Conservation (phyloP, 2,113 vertebrate species). For the Centropus unirufus region DNA sequence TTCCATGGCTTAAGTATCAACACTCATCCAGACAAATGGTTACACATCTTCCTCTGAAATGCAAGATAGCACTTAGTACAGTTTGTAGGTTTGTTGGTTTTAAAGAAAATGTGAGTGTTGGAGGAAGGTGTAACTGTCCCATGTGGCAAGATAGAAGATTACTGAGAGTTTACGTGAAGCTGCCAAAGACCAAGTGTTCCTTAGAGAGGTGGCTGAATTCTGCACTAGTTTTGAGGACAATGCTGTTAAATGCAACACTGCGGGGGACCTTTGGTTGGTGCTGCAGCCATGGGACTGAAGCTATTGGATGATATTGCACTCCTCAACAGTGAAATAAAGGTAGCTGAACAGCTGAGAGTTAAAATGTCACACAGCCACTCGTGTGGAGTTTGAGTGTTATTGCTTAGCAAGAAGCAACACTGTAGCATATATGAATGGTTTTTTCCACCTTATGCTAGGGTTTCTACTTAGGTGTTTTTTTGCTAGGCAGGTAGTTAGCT, state of each 20-base stretch:
- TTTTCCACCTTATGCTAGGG: neutral
- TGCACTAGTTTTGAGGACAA: neutral
- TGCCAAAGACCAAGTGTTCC: neutral
- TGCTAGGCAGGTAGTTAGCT: neutral
- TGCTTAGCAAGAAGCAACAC: fast-evolving
- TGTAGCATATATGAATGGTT: neutral
- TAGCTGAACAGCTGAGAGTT: neutral
- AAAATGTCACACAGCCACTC: neutral
- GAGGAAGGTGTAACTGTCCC: neutral
- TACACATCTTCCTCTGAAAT: neutral
- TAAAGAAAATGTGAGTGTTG: neutral
- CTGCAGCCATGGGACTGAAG: neutral
- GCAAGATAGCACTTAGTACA: neutral
- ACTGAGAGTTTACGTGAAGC: neutral
- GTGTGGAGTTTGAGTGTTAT: neutral
- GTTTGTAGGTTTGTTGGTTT: neutral
- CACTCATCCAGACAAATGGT: neutral
- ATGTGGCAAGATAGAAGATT: fast-evolving
- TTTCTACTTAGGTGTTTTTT: neutral
- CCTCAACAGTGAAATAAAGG: neutral
- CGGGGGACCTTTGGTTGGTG: neutral
- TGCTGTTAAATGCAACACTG: neutral
- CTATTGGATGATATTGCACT: fast-evolving
- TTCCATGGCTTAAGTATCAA: neutral
- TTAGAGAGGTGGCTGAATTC: neutral